Evolutionary conservation across 2,888 invertebrate genomes (phyloP), one percentile per base, ranked within the genome.

Genomic region (Aricia artaxerxes): DNA sequence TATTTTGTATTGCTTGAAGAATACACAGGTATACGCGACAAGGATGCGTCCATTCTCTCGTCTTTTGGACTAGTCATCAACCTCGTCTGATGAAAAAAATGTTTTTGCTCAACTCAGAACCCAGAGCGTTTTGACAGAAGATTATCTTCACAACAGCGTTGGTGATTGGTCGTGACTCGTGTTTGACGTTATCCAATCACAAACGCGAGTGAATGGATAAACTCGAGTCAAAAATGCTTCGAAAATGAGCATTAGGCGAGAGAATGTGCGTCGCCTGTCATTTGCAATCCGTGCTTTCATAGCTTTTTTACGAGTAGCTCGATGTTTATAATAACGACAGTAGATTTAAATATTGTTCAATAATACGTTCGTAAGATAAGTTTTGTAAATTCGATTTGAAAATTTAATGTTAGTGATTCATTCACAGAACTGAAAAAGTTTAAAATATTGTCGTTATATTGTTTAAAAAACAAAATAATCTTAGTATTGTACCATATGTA

Each of bases 391-490:
- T 86, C 86, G 86, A 87, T 88, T 88, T 88, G 83, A 81, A 82
- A 87, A 86, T 73, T 75, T 87, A 89, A 89, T 89, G 92, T 94
- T 94, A 93, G 94, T 94, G 94, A 94, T 88, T 87, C 85, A 92
- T 92, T 94, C 94, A 95, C 94, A 94, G 94, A 93, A 94, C 94
- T 95, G 95, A 95, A 92, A 91, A 91, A 92, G 92, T 91, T 92
- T 87, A 90, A 88, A 88, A 91, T 92, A 91, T 92, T 92, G 91
- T 93, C 92, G 93, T 94, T 94, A 92, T 89, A 90, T 93, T 94
- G 89, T 92, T 92, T 91, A 87, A 89, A 88, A 89, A 90, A 88
- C 87, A 85, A 87, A 84, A 89, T 88, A 88, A 89, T 86, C 88
- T 87, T 91, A 90, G 91, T 85, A 84, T 84, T 91, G 89, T 92